Evolutionary conservation across 2,113 vertebrate species (phyloP), one percentile per base, ranked within the genome.

Genomic region (Spea bombifrons): DNA sequence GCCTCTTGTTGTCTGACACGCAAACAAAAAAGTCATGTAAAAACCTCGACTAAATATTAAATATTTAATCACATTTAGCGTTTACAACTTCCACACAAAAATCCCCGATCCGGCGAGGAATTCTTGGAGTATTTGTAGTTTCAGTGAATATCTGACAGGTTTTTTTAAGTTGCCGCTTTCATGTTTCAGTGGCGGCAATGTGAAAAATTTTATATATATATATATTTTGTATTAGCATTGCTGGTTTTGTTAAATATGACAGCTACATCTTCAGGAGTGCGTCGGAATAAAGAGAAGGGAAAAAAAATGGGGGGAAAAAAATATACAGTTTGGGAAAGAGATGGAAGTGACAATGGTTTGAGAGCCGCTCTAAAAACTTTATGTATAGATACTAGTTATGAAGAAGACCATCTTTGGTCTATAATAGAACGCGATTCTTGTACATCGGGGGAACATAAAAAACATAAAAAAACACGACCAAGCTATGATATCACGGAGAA

Each of bases 41-140:
- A 92, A 85, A 86, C 70, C 75, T 79, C 59, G 66, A 70, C 76
- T 81, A 81, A 78, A 82, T 90, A 50, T 50, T 66, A 91, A 88
- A 92, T 90, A 88, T 90, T 85, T 89, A 85, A 91, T 87, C 85
- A 84, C 76, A 75, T 68, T 82, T 84, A 84, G 83, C 88, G 86
- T 86, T 89, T 86, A 89, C 84, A 90, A 90, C 89, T 84, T 63
- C 84, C 79, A 84, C 84, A 86, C 87, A 84, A 79, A 55, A 50
- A 49, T 7, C 30, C 70, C 52, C 30, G 52, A 68, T 74, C 55
- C 78, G 74, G 74, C 67, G 78, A 67, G 52, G 13, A 17, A 50
- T 80, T 71, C 50, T 45, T 13, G 5, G 75, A n/a, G 7, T 65
- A 12, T 52, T 10, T 64, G 59, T 50, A 53, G 65, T 43, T 74